These are phyloP conservation scores for Axinella damicornis DNA, from an alignment of 37 sponge, comb jelly and placozoan genomes.

Conservation along the genomic window DNA sequence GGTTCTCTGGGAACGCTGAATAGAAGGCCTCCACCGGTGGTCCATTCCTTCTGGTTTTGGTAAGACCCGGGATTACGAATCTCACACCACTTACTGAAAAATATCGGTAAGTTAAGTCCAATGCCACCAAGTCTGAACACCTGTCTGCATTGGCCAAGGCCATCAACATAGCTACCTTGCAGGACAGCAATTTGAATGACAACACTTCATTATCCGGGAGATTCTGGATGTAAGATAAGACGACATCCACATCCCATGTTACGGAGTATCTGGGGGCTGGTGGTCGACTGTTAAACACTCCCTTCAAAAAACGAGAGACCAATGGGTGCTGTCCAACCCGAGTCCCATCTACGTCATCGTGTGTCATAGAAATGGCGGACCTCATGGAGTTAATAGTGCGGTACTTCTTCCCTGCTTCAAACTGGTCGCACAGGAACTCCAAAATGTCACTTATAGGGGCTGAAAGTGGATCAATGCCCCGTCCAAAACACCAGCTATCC, in stretches of 20 bases:
- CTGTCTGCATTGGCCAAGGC: conserved; percentile 37
- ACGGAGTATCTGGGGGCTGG: conserved; percentile 24
- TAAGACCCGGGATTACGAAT: too few species aligned
- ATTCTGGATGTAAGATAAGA: too few species aligned
- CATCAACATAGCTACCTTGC: not conserved
- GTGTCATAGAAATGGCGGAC: conserved; percentile 40
- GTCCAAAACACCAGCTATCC: conserved; percentile 30
- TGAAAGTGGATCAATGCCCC: conserved; percentile 45
- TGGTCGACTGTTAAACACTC: conserved; percentile 30
- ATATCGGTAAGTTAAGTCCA: not conserved
- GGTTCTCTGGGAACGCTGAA: conserved; percentile 18
- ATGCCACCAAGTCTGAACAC: conserved; percentile 12
- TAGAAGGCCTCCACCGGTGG: conserved; percentile 28
- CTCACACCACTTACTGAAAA: too few species aligned
- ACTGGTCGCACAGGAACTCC: conserved; percentile 38
- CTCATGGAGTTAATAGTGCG: conserved; percentile 18
- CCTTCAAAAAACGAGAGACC: conserved; percentile 7
- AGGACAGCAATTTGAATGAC: too few species aligned
- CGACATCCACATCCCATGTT: conserved; percentile 25
- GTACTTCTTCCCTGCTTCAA: conserved; percentile 26
- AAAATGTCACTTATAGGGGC: conserved; percentile 28
- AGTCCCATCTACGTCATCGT: conserved; percentile 7
- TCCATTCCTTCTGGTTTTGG: too few species aligned
- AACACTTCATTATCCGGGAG: too few species aligned
- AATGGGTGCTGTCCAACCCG: conserved; percentile 24